These are phyloP conservation scores for Tapirus terrestris DNA, from an alignment of 2,113 vertebrate species.

Conservation along the genomic window DNA sequence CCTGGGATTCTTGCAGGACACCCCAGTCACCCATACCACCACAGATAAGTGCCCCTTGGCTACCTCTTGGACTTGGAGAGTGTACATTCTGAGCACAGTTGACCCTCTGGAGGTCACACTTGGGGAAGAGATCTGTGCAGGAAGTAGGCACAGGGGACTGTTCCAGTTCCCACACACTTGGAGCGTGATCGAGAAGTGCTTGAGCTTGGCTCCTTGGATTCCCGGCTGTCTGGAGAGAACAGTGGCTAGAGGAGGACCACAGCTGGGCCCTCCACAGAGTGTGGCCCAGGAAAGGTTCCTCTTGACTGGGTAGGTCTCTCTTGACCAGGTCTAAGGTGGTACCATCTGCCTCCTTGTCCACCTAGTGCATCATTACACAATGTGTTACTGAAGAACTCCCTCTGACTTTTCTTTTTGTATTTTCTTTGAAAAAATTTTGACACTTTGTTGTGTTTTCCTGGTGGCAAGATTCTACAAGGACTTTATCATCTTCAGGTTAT, in stretches of 20 bases:
- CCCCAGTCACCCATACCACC: background rate
- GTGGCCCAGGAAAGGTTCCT: background rate
- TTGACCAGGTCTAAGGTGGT: background rate
- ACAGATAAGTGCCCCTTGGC: background rate
- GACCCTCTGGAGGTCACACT: background rate
- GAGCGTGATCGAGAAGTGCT: background rate
- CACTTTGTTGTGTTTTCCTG: background rate
- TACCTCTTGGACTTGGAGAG: background rate
- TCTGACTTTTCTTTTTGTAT: background rate
- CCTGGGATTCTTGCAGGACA: background rate
- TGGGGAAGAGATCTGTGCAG: background rate
- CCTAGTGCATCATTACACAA: background rate
- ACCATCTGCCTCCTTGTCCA: background rate
- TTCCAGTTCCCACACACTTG: background rate
- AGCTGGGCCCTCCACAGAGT: background rate
- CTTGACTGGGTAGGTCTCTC: no score
- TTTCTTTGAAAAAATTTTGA: background rate
- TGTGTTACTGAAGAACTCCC: background rate
- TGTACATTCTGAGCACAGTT: no score
- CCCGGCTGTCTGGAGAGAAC: background rate
- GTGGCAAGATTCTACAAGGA: background rate
- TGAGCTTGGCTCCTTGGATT: background rate
- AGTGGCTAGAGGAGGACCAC: background rate
- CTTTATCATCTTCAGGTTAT: background rate
- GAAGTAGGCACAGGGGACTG: background rate